Conservation (phyloP, 2,888 invertebrate species). For the Trileptium ribeirensis region DNA sequence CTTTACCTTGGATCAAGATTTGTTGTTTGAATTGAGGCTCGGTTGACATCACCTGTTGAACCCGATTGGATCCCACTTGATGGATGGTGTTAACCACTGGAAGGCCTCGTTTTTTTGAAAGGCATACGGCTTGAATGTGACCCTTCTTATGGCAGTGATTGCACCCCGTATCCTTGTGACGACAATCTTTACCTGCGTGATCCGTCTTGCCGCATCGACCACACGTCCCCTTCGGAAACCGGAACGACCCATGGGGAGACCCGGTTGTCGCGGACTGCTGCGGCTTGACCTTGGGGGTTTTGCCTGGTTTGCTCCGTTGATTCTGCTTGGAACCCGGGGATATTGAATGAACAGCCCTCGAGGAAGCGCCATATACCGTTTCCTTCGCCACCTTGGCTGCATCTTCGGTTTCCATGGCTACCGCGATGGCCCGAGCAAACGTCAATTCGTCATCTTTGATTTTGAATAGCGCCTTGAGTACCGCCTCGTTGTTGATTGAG, state of each 20-base stretch:
- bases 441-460: too few relatives aligned
- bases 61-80: too few relatives aligned
- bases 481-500: too few relatives aligned
- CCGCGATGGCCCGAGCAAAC: too few relatives aligned
- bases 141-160: background rate
- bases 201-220: background rate
- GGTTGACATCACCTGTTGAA: too few relatives aligned
- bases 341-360: background rate
- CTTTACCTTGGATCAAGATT: too few relatives aligned
- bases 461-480: too few relatives aligned
- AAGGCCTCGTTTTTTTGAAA: too few relatives aligned
- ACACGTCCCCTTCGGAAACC: background rate
- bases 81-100: too few relatives aligned
- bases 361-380: background rate
- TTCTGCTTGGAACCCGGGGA: background rate
- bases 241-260: background rate
- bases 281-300: background rate
- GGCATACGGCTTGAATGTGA: background rate
- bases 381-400: background rate
- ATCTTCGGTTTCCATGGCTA: too few relatives aligned
- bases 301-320: background rate
- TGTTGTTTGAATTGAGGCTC: too few relatives aligned
- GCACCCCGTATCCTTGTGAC: background rate
- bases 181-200: background rate
- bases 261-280: background rate